These are phyloP conservation scores for Eretmocerus hayati DNA, from an alignment of 2,888 invertebrate genomes.

Conservation along the genomic window DNA sequence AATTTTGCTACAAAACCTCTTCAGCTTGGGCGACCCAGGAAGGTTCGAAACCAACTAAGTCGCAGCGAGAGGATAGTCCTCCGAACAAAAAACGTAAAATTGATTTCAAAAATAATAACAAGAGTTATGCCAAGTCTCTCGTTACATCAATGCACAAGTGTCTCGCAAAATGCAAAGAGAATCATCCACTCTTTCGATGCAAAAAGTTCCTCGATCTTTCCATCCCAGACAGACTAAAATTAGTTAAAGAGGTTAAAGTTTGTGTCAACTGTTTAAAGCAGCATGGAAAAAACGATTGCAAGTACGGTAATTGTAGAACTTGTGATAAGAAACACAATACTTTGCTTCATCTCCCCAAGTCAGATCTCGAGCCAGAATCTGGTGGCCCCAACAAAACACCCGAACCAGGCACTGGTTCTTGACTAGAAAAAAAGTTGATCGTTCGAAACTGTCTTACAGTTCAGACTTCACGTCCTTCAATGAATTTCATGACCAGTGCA, in stretches of 20 bases:
- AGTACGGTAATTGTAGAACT: no score
- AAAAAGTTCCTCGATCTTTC: constrained; percentile 10
- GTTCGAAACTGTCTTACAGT: not conserved
- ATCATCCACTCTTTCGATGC: constrained; percentile 13
- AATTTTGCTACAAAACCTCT: constrained; percentile 9
- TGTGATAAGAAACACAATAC: no score
- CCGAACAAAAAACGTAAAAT: not conserved
- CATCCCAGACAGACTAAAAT: constrained; percentile 1
- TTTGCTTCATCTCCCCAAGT: no score
- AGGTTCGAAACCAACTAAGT: not conserved
- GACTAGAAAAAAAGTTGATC: not conserved
- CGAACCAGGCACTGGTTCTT: not conserved
- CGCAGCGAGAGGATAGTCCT: not conserved
- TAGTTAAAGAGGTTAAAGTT: not conserved
- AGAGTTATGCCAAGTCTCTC: not conserved
- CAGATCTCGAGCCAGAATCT: no score
- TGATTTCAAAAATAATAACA: no score
- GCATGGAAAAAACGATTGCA: not conserved
- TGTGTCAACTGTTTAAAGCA: not conserved
- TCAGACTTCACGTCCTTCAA: not conserved
- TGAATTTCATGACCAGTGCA: constrained; percentile 1
- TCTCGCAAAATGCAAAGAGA: not conserved
- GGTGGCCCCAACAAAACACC: not conserved
- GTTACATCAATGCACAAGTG: not conserved
- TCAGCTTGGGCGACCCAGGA: constrained; percentile 4